Evolutionary conservation across 2,888 invertebrate genomes (phyloP).

Genomic region (Trypoxylon attenuatum): DNA sequence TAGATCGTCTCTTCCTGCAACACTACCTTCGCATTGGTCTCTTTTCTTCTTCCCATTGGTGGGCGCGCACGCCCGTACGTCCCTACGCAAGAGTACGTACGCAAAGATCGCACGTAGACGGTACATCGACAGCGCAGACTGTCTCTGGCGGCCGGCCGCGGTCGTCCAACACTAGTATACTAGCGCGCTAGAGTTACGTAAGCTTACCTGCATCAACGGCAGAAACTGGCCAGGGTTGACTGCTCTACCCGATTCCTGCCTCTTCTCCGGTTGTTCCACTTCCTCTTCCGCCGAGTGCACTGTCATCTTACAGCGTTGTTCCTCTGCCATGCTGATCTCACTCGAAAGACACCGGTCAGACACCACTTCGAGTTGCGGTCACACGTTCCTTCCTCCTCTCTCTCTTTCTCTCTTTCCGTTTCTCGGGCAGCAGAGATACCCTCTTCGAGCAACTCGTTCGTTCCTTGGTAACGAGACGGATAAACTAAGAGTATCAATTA

Average conservation of each 20-base stretch:
- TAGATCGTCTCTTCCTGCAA: no score
- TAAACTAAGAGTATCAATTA: no score
- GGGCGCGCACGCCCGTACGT: no score
- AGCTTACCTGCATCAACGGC: slow-evolving; percentile 63
- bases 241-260: slow-evolving; percentile 19
- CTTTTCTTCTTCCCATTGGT: no score
- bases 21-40: no score
- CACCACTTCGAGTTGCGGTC: no score
- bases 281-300: slow-evolving; percentile 14
- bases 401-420: not conserved
- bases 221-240: slow-evolving; percentile 40
- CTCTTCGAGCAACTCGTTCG: no score
- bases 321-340: slow-evolving; percentile 31
- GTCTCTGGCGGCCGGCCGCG: not conserved
- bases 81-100: no score
- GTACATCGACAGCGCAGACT: slow-evolving; percentile 5
- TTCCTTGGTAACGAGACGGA: no score
- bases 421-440: not conserved
- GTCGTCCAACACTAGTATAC: no score
- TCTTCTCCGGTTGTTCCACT: not conserved
- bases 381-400: not conserved
- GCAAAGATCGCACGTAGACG: slow-evolving; percentile 4
- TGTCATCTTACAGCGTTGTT: slow-evolving; percentile 8
- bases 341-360: not conserved
- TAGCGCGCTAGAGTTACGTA: slow-evolving; percentile 45